A percentile compares a stretch with the other conserved stretches of the same genome.
Conservation (phyloP, 2,797 vertebrate species). For the Smutsia temminckii region DNA sequence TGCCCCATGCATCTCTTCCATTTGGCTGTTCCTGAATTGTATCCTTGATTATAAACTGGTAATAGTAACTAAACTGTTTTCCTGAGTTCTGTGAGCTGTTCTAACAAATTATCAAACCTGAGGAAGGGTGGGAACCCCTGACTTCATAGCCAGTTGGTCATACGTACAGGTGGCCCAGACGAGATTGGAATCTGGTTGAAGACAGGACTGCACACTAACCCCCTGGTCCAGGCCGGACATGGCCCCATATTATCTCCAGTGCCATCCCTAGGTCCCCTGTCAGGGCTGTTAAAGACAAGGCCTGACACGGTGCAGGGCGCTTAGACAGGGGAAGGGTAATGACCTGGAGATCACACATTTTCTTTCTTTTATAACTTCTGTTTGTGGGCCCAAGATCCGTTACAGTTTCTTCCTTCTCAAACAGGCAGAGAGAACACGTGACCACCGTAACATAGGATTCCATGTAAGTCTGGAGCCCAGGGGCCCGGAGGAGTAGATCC, state of each 20-base stretch:
- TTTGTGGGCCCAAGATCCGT: background rate
- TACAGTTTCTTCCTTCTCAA: background rate
- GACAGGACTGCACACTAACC: fast-evolving
- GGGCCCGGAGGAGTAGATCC: background rate
- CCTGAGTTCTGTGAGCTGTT: background rate
- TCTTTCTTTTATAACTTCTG: fast-evolving
- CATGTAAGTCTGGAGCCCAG: background rate
- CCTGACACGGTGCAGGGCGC: background rate
- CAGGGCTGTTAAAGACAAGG: too few species aligned
- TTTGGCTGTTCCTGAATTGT: background rate
- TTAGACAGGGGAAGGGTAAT: fast-evolving
- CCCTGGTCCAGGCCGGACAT: background rate
- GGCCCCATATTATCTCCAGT: background rate
- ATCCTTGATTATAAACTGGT: background rate
- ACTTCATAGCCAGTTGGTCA: background rate
- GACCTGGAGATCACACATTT: background rate
- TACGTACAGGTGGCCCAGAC: background rate
- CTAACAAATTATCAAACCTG: background rate
- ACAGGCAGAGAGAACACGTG: background rate
- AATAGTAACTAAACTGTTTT: background rate
- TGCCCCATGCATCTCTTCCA: fast-evolving
- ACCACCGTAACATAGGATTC: fast-evolving
- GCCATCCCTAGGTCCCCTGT: background rate
- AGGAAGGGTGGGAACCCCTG: background rate
- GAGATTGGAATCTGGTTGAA: background rate